Evolutionary conservation across 2,797 vertebrate genomes (phyloP).

Genomic region (Apodemus agrarius): DNA sequence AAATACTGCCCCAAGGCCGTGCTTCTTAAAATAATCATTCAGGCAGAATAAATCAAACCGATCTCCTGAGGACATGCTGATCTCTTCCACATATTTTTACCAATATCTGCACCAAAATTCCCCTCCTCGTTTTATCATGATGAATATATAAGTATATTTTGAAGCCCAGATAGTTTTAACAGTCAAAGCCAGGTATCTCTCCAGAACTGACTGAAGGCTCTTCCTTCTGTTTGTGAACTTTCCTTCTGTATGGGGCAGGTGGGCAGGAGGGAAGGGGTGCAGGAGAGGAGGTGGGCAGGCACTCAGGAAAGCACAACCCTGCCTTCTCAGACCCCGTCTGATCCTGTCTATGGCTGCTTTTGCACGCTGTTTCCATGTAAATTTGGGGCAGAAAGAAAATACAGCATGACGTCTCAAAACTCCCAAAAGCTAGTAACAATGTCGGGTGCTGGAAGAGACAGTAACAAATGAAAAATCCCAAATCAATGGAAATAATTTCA

Average conservation of each 20-base stretch:
- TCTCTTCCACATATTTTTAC: conserved; percentile 5
- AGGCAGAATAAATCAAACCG: neutral
- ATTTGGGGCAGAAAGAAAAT: conserved; percentile 9
- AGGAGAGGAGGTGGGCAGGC: no score
- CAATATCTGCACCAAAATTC: conserved; percentile 12
- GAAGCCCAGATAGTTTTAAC: neutral
- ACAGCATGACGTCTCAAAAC: neutral
- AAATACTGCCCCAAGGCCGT: neutral
- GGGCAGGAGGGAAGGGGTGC: neutral
- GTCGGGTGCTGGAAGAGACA: neutral
- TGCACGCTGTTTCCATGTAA: neutral
- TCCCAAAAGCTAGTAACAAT: neutral
- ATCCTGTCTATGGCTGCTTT: neutral
- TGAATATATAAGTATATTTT: conserved; percentile 23
- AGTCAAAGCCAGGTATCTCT: neutral
- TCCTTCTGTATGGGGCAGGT: neutral
- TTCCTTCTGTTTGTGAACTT: neutral
- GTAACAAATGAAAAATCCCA: neutral
- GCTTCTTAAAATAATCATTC: neutral
- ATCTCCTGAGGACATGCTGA: neutral
- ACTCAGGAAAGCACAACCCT: neutral
- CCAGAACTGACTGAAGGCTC: neutral
- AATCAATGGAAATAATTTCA: conserved; percentile 14
- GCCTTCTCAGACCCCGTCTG: neutral
- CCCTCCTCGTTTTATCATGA: neutral